These are phyloP conservation scores for Eristalis tenax DNA, from an alignment of 2,888 invertebrate genomes.

Conservation along the genomic window DNA sequence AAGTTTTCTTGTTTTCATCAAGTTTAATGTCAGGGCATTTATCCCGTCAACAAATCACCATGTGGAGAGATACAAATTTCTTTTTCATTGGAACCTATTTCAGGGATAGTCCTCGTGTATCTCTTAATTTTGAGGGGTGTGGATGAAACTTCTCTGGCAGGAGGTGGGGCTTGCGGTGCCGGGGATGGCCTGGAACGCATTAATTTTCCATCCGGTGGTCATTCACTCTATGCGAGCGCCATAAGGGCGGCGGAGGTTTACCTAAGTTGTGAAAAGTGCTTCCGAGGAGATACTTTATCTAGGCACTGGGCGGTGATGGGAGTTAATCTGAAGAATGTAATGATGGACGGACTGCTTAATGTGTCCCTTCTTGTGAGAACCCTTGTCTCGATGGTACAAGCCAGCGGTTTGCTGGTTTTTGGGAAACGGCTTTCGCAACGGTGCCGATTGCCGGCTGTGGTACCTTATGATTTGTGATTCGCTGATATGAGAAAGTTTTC, in stretches of 20 bases:
- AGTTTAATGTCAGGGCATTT: slow-evolving; percentile 70
- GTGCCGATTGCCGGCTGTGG: background rate
- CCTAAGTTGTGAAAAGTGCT: slow-evolving; percentile 39
- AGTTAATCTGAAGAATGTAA: slow-evolving; percentile 27
- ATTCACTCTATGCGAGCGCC: slow-evolving; percentile 40
- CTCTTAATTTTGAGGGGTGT: slow-evolving; percentile 7
- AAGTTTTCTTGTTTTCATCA: slow-evolving; percentile 71
- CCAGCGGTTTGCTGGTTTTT: background rate
- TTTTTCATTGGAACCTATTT: slow-evolving; percentile 66
- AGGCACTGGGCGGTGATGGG: slow-evolving; percentile 12
- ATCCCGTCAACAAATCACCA: slow-evolving; percentile 72
- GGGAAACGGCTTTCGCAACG: background rate
- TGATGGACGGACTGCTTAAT: slow-evolving; percentile 37
- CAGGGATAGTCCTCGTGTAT: slow-evolving; percentile 42
- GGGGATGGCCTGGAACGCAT: slow-evolving; percentile 28
- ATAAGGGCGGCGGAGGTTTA: slow-evolving; percentile 23
- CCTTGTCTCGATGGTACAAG: slow-evolving; percentile 3
- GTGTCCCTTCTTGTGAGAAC: slow-evolving; percentile 8
- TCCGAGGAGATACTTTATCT: slow-evolving; percentile 20
- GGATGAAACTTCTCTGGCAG: slow-evolving; percentile 20
- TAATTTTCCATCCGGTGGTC: slow-evolving; percentile 59
- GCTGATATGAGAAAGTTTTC: background rate
- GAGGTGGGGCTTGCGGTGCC: background rate
- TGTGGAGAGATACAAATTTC: slow-evolving; percentile 66
- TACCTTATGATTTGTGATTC: background rate